phyloP scores from a whole-genome alignment of 92 coral and sea anemone species.

The Anthopleura xanthogrammica region DNA sequence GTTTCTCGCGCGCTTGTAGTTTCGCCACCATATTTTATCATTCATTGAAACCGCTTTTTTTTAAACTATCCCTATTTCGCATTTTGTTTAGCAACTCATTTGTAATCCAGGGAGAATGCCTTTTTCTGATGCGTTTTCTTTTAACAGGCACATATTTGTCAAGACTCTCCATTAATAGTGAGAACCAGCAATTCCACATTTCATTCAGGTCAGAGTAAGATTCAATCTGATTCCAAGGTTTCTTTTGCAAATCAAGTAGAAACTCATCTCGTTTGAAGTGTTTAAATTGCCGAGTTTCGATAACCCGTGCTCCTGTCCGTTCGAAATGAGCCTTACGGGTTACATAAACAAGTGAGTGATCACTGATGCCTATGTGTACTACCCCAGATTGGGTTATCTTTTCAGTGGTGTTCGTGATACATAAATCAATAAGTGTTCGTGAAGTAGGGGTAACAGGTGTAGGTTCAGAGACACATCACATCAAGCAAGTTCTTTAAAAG shows the following conservation, averaged over 20 bases:
- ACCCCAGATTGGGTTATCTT: conserved; percentile 29
- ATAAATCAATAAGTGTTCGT: conserved; percentile 28
- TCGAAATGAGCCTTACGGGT: conserved; percentile 24
- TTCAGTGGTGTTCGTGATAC: conserved; percentile 29
- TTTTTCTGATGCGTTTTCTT: conserved; percentile 13
- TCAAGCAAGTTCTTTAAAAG: conserved; percentile 24
- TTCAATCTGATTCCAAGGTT: conserved; percentile 16
- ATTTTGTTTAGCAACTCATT: background rate
- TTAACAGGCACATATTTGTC: background rate
- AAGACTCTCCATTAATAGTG: background rate
- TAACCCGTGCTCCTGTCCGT: background rate
- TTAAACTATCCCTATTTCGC: background rate
- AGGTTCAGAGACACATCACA: conserved; percentile 37
- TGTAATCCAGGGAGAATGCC: conserved; percentile 35
- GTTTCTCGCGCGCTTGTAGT: background rate
- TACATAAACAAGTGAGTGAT: conserved; percentile 37
- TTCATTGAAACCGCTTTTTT: background rate
- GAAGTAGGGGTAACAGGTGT: conserved; percentile 40
- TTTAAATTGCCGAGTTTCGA: conserved; percentile 5
- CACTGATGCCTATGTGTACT: conserved; percentile 33
- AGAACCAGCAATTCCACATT: conserved; percentile 30
- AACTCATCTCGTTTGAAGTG: conserved; percentile 14
- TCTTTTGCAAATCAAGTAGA: background rate
- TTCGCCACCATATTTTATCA: background rate
- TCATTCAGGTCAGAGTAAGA: conserved; percentile 20